These are phyloP conservation scores for Heliocidaris erythrogramma DNA, from an alignment of 35 echinoderm and acorn worm genomes.

Conservation along the genomic window DNA sequence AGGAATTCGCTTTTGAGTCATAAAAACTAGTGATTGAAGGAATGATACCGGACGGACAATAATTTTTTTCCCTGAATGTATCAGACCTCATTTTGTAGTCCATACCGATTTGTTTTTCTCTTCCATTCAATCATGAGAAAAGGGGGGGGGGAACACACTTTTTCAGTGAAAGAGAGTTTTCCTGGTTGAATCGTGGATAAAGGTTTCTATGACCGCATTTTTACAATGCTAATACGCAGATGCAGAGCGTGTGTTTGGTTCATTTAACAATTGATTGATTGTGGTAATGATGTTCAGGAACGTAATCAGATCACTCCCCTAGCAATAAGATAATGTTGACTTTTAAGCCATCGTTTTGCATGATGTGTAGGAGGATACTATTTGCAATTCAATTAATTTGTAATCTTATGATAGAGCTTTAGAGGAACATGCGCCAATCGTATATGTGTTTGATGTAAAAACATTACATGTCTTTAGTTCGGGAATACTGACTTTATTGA, in stretches of 20 bases:
- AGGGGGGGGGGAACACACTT: no score
- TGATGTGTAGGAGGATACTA: background rate
- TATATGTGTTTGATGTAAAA: no score
- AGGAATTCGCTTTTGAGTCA: no score
- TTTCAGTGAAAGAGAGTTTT: background rate
- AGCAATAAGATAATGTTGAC: background rate
- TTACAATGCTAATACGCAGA: background rate
- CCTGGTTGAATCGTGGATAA: background rate
- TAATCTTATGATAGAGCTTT: background rate
- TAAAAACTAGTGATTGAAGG: no score
- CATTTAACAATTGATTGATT: conserved; percentile 6
- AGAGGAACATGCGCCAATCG: background rate
- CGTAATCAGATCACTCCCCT: background rate
- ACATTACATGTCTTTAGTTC: no score
- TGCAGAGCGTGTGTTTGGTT: background rate
- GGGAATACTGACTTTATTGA: no score
- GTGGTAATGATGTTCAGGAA: background rate
- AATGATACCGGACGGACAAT: no score
- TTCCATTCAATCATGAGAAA: no score
- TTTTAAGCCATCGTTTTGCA: background rate
- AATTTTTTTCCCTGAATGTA: no score
- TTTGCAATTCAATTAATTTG: background rate
- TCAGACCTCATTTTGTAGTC: no score
- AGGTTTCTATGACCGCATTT: background rate
- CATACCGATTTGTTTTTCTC: no score